These are phyloP conservation scores for Trichechus manatus DNA, from an alignment of 2,113 vertebrate species.

Conservation along the genomic window DNA sequence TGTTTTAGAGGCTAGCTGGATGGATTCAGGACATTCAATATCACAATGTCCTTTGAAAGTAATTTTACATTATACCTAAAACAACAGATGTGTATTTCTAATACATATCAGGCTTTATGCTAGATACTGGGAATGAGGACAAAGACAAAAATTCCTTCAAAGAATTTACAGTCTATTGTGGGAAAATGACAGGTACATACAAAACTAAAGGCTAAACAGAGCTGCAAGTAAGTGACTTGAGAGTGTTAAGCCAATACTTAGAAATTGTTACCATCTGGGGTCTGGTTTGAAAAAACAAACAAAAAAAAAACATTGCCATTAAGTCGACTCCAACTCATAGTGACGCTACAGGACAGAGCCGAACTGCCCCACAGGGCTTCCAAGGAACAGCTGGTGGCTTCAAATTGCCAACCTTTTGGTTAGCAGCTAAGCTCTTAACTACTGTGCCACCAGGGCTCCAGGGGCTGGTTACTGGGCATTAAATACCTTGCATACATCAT, in stretches of 20 bases:
- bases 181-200: background rate
- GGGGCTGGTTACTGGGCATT: background rate
- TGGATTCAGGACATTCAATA: background rate
- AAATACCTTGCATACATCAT: background rate
- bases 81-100: background rate
- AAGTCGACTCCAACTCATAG: too few species aligned
- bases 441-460: too few species aligned
- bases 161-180: background rate
- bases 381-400: too few species aligned
- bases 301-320: too few species aligned
- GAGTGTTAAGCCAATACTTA: background rate
- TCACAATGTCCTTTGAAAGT: background rate
- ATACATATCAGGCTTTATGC: background rate
- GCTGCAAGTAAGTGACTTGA: background rate
- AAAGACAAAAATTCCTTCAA: background rate
- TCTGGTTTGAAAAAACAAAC: background rate
- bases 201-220: background rate
- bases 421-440: too few species aligned
- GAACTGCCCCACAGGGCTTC: too few species aligned
- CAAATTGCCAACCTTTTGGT: too few species aligned
- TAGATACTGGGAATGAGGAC: background rate
- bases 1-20: background rate
- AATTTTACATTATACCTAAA: background rate
- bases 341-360: too few species aligned
- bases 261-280: background rate